A percentile compares a stretch with the other conserved stretches of the same genome.
phyloP scores from a whole-genome alignment of 2,888 invertebrate species.

The Eledone cirrhosa region DNA sequence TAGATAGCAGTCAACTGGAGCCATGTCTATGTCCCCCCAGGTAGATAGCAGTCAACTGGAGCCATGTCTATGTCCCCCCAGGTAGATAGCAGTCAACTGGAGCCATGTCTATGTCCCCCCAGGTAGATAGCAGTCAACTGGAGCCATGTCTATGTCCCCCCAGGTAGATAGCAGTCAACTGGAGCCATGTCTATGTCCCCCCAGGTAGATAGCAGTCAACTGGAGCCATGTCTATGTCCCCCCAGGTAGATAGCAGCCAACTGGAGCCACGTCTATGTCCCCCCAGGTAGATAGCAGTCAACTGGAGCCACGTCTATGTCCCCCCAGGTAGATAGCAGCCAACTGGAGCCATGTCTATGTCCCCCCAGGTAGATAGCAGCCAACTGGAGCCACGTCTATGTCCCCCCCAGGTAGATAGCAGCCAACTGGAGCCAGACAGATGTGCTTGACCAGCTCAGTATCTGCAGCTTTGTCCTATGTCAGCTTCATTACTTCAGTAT shows the following conservation, averaged over 20 bases:
- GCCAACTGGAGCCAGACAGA: slow-evolving; percentile 3
- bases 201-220: slow-evolving; percentile 11
- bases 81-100: neutral
- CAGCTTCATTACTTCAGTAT: neutral
- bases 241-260: slow-evolving; percentile 8
- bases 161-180: too few species aligned
- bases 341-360: slow-evolving; percentile 12
- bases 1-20: neutral
- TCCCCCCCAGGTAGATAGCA: slow-evolving; percentile 7
- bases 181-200: neutral
- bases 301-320: slow-evolving; percentile 14
- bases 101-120: too few species aligned
- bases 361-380: slow-evolving; percentile 12
- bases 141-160: too few species aligned
- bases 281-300: slow-evolving; percentile 7
- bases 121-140: too few species aligned
- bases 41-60: neutral
- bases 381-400: slow-evolving; percentile 3
- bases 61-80: too few species aligned
- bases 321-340: slow-evolving; percentile 9
- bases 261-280: slow-evolving; percentile 10
- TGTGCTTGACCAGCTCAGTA: slow-evolving; percentile 8
- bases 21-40: too few species aligned
- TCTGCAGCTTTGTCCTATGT: neutral
- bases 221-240: slow-evolving; percentile 15